Evolutionary conservation across 2,113 vertebrate genomes (phyloP), one percentile per base, ranked within the genome.

Genomic region (Machaerirhynchus nigripectus): DNA sequence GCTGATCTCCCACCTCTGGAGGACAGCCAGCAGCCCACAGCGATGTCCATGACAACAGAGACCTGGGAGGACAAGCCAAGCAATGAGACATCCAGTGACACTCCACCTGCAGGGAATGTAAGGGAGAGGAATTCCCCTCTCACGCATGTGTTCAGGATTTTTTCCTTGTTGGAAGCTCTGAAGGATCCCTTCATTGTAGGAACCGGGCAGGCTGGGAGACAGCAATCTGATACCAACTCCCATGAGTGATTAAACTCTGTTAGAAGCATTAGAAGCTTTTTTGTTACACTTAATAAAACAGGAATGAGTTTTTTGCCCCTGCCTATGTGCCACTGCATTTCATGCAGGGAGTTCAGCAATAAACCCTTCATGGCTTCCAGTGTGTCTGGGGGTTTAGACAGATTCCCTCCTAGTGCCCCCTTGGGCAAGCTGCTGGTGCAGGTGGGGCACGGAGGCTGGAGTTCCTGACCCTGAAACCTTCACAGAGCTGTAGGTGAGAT

Each of bases 31-130:
- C 98, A 97, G 94, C 97, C 97, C 95, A 94, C 97, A 95, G 94
- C 83, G 26, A 98, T 98, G 98, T 97, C 98, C 98, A 98, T 98
- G 98, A 97, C 98, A 98, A 98, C 98, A 90, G 80, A 96, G 95
- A 98, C 96, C 97, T 97, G 98, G 97, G 79, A 98, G 97, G 97
- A 97, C 46, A 97, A 98, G 81, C 90, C 97, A 97, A 97, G 96
- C 93, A 96, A 94, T 75, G 97, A 96, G 78, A 47, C 98, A 86
- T 81, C 97, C 87, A 95, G 97, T n/a, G 93, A 91, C 80, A 76
- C 87, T 93, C 97, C 97, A 95, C 88, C 97, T 82, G 89, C 97
- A 97, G 98, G 97, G 98, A 98, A 98, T 46, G 98, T 98, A 98
- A 99, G 98, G 87, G 80, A 97, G 82, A 91, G 75, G 59, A 93